Evolutionary conservation across 2,113 vertebrate species (phyloP).

Genomic region (Indri indri): DNA sequence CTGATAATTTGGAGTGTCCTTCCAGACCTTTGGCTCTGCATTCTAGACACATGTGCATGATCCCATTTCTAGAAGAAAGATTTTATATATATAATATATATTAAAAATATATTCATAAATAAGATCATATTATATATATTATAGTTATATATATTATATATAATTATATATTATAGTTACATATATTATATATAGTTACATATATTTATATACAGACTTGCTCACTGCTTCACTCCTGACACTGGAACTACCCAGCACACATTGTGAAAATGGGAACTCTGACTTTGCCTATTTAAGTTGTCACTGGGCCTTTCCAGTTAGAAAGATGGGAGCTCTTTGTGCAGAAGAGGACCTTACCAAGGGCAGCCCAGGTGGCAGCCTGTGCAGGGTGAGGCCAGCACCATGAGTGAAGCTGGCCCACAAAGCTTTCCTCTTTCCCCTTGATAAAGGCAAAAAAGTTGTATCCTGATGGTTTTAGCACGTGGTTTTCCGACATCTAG

Average conservation of each 20-base stretch:
- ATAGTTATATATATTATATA: neutral
- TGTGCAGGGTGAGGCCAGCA: rapidly evolving
- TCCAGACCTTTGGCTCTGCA: neutral
- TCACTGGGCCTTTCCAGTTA: neutral
- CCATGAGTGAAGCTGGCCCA: neutral
- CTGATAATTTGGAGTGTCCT: neutral
- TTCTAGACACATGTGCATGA: neutral
- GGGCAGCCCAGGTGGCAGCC: neutral
- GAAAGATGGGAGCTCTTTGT: neutral
- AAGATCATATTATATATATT: neutral
- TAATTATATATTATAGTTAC: neutral
- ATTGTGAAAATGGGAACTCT: neutral
- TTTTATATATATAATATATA: neutral
- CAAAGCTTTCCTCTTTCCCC: neutral
- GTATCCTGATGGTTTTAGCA: neutral
- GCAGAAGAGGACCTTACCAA: neutral
- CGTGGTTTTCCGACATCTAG: neutral
- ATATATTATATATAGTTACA: no score
- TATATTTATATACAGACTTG: neutral
- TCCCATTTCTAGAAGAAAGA: neutral
- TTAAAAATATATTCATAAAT: no score
- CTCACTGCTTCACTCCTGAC: neutral
- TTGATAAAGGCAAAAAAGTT: neutral
- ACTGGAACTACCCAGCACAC: neutral
- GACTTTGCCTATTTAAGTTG: neutral